A percentile compares a stretch with the other conserved stretches of the same genome.
These are phyloP conservation scores for Hylaeus volcanicus DNA, from an alignment of 1,140 invertebrate species.

Conservation along the genomic window DNA sequence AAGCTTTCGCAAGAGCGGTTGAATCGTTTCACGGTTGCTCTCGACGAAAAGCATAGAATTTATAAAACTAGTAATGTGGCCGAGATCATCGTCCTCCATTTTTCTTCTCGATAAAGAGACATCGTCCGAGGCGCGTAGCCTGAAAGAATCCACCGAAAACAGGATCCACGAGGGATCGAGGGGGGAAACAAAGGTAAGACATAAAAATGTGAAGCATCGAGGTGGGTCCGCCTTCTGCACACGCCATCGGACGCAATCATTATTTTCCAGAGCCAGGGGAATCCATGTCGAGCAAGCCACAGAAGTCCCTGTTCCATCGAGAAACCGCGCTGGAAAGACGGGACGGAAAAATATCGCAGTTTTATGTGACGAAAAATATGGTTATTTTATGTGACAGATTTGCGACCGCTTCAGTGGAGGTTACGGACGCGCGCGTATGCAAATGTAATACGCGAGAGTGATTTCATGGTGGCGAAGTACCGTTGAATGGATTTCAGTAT, in stretches of 20 bases:
- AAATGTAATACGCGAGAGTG: background rate
- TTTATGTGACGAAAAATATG: slow-evolving; percentile 34
- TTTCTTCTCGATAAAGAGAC: background rate
- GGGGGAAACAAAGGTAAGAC: background rate
- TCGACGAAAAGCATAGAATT: background rate
- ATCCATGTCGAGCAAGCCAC: slow-evolving; percentile 1
- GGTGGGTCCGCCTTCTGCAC: background rate
- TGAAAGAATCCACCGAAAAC: slow-evolving; percentile 1
- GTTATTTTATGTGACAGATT: slow-evolving; percentile 26
- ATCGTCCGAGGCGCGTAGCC: background rate
- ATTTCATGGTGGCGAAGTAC: background rate
- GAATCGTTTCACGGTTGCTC: too few species aligned
- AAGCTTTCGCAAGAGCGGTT: too few species aligned
- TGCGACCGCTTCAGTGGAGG: background rate
- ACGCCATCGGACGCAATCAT: slow-evolving; percentile 18
- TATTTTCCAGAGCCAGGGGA: slow-evolving; percentile 37
- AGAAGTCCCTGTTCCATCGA: slow-evolving; percentile 5
- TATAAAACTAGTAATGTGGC: background rate
- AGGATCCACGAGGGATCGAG: background rate
- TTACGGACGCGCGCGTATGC: background rate
- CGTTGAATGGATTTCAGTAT: too few species aligned
- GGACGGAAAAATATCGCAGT: slow-evolving; percentile 20
- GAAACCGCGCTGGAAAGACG: background rate
- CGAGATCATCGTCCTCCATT: too few species aligned
- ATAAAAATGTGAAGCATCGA: slow-evolving; percentile 17